These are phyloP conservation scores for Drosophila diplacantha DNA, from an alignment of 2,888 invertebrate species.

Conservation along the genomic window DNA sequence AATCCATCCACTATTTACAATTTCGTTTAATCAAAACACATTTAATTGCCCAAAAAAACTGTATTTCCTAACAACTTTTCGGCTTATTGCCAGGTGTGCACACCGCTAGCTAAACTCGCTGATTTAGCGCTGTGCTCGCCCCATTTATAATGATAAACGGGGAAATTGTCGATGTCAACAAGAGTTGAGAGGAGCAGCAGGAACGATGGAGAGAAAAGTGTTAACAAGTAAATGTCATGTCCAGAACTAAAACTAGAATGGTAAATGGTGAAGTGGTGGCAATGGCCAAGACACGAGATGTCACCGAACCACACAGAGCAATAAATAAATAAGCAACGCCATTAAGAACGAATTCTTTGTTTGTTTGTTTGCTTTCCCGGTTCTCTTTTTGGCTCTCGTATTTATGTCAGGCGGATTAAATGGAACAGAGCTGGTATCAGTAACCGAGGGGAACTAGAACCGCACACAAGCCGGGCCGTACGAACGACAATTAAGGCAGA, in stretches of 20 bases:
- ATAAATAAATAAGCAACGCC: conserved; percentile 62
- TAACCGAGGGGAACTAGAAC: conserved; percentile 47
- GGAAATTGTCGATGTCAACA: conserved; percentile 45
- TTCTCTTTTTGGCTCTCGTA: conserved; percentile 34
- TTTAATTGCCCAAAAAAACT: conserved; percentile 18
- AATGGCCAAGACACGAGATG: conserved; percentile 45
- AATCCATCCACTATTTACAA: background rate
- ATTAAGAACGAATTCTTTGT: conserved; percentile 26
- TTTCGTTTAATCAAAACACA: background rate
- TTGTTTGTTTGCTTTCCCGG: conserved; percentile 23
- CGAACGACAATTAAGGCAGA: conserved; percentile 15
- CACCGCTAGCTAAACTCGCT: background rate
- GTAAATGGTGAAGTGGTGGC: conserved; percentile 2
- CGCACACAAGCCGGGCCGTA: conserved; percentile 31
- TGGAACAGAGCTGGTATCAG: conserved; percentile 42
- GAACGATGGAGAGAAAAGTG: conserved; percentile 51
- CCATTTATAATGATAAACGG: conserved; percentile 23
- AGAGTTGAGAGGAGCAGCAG: conserved; percentile 18
- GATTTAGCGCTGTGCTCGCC: background rate
- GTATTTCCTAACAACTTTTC: background rate
- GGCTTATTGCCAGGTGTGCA: background rate
- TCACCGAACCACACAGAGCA: conserved; percentile 54
- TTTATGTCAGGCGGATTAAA: conserved; percentile 59
- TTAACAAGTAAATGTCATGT: conserved; percentile 64
- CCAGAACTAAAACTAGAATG: conserved; percentile 25